These are phyloP conservation scores for Philopotamus ludificatus DNA, from an alignment of 1,140 invertebrate genomes.

Conservation along the genomic window DNA sequence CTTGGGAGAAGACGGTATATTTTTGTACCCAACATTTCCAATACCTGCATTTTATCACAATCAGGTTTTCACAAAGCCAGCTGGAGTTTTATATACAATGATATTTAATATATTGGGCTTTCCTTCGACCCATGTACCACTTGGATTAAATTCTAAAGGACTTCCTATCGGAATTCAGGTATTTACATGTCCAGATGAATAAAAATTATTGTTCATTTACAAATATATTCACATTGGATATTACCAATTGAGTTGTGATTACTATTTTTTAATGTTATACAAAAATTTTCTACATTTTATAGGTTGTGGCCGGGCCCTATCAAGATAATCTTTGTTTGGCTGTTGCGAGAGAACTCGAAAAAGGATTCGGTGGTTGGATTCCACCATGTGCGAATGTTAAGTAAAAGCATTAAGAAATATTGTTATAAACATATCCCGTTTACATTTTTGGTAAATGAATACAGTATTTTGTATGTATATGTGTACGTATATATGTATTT, in stretches of 20 bases:
- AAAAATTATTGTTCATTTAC: slow-evolving; percentile 3
- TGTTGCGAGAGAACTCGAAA: slow-evolving; percentile 75
- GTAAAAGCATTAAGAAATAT: background rate
- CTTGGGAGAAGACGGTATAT: slow-evolving; percentile 65
- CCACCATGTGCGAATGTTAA: slow-evolving; percentile 37
- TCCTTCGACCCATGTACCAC: slow-evolving; percentile 72
- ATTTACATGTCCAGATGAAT: slow-evolving; percentile 5
- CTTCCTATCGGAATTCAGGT: slow-evolving; percentile 76
- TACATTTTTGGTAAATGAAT: too few species aligned
- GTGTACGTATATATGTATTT: too few species aligned
- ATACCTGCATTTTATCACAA: slow-evolving; percentile 64
- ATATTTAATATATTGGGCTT: slow-evolving; percentile 74
- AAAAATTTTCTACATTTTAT: slow-evolving; percentile 34
- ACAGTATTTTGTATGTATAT: background rate
- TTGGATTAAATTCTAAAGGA: slow-evolving; percentile 64
- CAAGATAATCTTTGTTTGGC: slow-evolving; percentile 74
- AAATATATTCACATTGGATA: background rate
- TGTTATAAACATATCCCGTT: too few species aligned
- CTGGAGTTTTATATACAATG: slow-evolving; percentile 67
- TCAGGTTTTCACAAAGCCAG: slow-evolving; percentile 58
- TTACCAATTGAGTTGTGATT: background rate
- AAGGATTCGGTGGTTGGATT: slow-evolving; percentile 77
- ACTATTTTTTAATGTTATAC: background rate
- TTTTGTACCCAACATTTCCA: slow-evolving; percentile 75
- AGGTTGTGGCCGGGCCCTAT: slow-evolving; percentile 62